Percentiles rank a stretch among this genome's conserved stretches.
phyloP scores from a whole-genome alignment of 2,888 invertebrate genomes.

The Cremastinae sp. region DNA sequence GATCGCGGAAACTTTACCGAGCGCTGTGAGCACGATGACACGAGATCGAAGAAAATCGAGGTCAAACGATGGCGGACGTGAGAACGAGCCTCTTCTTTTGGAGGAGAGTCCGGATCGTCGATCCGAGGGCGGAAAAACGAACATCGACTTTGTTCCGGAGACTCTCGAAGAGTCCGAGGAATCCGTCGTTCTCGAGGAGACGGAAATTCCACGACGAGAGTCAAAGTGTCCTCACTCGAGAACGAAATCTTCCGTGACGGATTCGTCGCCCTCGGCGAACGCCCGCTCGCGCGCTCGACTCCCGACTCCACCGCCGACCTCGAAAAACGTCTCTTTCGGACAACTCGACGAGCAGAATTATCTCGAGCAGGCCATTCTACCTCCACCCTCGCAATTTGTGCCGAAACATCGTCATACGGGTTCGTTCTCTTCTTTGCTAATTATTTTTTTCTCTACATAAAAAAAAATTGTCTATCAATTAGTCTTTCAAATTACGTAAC shows the following conservation, averaged over 20 bases:
- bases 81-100: constrained; percentile 67
- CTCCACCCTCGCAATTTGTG: constrained; percentile 77
- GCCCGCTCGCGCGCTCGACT: constrained; percentile 72
- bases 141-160: constrained; percentile 73
- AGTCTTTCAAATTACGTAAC: too few species aligned
- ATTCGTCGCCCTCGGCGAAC: constrained; percentile 16
- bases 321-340: constrained; percentile 78
- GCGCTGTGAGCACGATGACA: constrained; percentile 34
- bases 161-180: constrained; percentile 73
- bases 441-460: neutral
- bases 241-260: constrained; percentile 34
- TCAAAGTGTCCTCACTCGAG: constrained; percentile 42
- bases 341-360: constrained; percentile 75
- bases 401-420: constrained; percentile 76
- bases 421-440: constrained; percentile 56
- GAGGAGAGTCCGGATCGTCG: constrained; percentile 66
- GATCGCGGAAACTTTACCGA: constrained; percentile 20
- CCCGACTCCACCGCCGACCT: constrained; percentile 75
- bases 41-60: constrained; percentile 61
- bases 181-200: constrained; percentile 72
- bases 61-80: constrained; percentile 55
- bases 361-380: constrained; percentile 75
- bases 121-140: constrained; percentile 67
- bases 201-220: constrained; percentile 69
- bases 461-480: neutral